Percentiles rank a stretch among this genome's conserved stretches.
These are phyloP conservation scores for Kobus ellipsiprymnus DNA, from an alignment of 2,113 vertebrate genomes.

Conservation along the genomic window DNA sequence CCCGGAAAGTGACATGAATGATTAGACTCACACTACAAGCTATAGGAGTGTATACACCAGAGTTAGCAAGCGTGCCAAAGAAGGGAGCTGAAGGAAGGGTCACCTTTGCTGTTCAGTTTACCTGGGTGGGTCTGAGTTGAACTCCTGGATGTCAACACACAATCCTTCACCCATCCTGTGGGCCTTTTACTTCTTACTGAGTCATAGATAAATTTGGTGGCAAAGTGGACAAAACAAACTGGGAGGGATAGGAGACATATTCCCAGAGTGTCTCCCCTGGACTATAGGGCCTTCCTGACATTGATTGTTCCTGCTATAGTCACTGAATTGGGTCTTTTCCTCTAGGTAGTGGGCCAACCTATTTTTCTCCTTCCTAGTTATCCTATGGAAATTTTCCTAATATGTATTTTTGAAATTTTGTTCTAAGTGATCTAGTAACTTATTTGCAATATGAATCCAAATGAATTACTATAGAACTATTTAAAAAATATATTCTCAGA, in stretches of 20 bases:
- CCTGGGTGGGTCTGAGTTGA: neutral
- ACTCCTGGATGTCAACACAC: neutral
- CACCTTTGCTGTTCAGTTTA: neutral
- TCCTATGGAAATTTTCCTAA: neutral
- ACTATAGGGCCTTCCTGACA: neutral
- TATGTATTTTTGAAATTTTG: neutral
- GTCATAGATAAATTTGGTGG: neutral
- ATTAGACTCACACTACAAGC: neutral
- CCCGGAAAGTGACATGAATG: neutral
- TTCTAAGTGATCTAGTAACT: neutral
- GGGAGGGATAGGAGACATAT: rapidly evolving
- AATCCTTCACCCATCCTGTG: neutral
- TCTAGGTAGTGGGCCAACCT: neutral
- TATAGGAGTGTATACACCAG: rapidly evolving
- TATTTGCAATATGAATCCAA: neutral
- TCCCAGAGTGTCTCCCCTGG: neutral
- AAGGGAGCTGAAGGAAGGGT: neutral
- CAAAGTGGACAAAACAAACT: neutral
- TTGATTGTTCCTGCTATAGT: rapidly evolving
- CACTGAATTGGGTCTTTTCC: neutral
- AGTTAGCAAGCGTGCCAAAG: neutral
- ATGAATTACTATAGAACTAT: neutral
- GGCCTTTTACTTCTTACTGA: neutral
- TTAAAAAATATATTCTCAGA: neutral
- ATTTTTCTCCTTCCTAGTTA: neutral